Base-by-base conservation (phyloP, 2,113 vertebrate genomes). In the Pseudorasbora parva region DNA sequence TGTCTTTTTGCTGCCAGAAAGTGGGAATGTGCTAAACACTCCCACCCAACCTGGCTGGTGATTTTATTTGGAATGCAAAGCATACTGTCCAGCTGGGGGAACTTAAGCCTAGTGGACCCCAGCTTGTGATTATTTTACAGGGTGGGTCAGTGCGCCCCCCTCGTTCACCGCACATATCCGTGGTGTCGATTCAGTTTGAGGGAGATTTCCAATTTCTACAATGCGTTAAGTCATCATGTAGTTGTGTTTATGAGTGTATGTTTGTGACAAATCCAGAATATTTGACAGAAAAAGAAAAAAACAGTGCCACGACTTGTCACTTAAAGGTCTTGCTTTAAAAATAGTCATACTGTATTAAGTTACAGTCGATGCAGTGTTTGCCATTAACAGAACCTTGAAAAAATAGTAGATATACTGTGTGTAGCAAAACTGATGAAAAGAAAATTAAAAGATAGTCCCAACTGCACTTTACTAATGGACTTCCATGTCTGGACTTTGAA, bases 261-360 rank as follows among this genome's bases (percentile, higher is more conserved):
- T 64, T 74, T 25, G 60, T 41, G 57, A 41, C 66, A 64, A 17
- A 64, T 57, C 41, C 19, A 60, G 14, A 69, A 49, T 78, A 84
- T 93, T 85, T 90, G 88, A 91, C 87, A 81, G 85, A 87, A 17
- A 51, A 54, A 81, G 85, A 87, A 17, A 8, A 54, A 8, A 2
- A 87, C 92, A 91, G 93, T 87, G 88, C 87, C 86, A 87, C 86
- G 82, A 86, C 88, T 86, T 19, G 84, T 89, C 75, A 27, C 91
- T 92, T 88, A 94, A 94, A 94, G 93, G 92, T 93, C 93, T 94
- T 92, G 91, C 93, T 92, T 93, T 93, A 95, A 91, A 95, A 94
- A 95, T 95, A 95, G 93, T 90, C 56, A 49, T 82, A 82, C 87
- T 51, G 87, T 93, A 90, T 94, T 93, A 45, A 90, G 88, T 95